Evolutionary conservation across 2,797 vertebrate genomes (phyloP).

Genomic region (Gallinago stenura): DNA sequence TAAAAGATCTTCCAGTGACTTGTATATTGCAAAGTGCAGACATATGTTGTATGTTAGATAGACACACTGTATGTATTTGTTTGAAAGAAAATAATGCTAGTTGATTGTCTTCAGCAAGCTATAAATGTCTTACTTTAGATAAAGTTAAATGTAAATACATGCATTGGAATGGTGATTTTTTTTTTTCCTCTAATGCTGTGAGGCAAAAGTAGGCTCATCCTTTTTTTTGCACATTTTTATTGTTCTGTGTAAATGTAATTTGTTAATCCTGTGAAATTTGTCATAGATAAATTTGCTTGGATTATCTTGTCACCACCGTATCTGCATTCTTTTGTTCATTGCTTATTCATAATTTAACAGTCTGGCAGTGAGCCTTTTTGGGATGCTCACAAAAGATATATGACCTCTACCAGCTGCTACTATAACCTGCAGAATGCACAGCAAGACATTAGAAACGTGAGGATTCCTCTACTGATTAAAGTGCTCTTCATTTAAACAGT

Average conservation of each 20-base stretch:
- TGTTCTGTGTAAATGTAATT: conserved; percentile 90
- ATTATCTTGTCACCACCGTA: conserved; percentile 91
- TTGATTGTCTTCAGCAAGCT: conserved; percentile 50
- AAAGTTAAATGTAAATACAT: conserved; percentile 75
- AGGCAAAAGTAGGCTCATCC: conserved; percentile 78
- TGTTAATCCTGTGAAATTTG: conserved; percentile 91
- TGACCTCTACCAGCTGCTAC: conserved; percentile 89
- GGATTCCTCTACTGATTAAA: conserved; percentile 86
- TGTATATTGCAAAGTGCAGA: neutral
- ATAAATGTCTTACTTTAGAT: conserved; percentile 77
- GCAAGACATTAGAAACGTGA: conserved; percentile 85
- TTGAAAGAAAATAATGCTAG: conserved; percentile 43
- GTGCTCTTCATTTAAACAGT: conserved; percentile 85
- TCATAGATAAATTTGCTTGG: conserved; percentile 92
- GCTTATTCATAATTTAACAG: conserved; percentile 91
- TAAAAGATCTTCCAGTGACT: neutral
- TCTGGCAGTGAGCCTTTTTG: conserved; percentile 88
- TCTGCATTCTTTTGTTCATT: conserved; percentile 91
- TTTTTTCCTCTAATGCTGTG: conserved; percentile 57
- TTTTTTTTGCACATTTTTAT: conserved; percentile 84
- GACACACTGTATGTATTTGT: conserved; percentile 10
- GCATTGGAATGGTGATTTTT: conserved; percentile 68
- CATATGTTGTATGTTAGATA: neutral
- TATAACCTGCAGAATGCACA: conserved; percentile 86
- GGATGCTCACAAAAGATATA: conserved; percentile 88